Percentiles rank a stretch among this genome's conserved stretches.
These are phyloP conservation scores for Coptotermes formosanus DNA, from an alignment of 1,140 invertebrate genomes.

Conservation along the genomic window DNA sequence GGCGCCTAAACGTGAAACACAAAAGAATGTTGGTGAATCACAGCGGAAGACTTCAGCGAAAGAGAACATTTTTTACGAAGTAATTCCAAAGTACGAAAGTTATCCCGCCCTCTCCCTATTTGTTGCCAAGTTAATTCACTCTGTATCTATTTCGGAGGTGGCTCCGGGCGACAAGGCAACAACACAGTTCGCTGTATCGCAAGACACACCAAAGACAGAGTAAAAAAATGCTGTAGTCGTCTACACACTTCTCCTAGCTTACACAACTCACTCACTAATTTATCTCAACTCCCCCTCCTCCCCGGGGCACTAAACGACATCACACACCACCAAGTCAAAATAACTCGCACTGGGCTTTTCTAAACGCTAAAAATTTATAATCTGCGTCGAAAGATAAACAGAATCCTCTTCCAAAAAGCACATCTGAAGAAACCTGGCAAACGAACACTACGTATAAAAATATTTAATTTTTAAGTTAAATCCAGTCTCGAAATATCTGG, in stretches of 20 bases:
- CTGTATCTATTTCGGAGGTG: constrained; percentile 25
- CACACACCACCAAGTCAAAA: neutral
- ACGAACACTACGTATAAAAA: neutral
- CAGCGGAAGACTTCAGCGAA: neutral
- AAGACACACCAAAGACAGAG: neutral
- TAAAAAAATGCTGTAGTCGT: neutral
- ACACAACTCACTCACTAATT: neutral
- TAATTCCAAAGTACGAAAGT: neutral
- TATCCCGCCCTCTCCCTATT: constrained; percentile 7
- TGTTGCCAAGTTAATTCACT: constrained; percentile 19
- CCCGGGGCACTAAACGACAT: neutral
- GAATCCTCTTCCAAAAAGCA: neutral
- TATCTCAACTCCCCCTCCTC: neutral
- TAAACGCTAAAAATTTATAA: neutral
- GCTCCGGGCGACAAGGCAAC: neutral
- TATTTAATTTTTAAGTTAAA: constrained; percentile 10
- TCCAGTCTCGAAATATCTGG: neutral
- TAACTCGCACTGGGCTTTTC: neutral
- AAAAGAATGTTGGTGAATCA: neutral
- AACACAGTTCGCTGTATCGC: neutral
- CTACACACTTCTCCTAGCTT: neutral
- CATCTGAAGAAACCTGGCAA: neutral
- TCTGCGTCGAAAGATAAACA: neutral
- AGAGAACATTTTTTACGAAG: too few species aligned
- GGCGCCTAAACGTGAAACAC: neutral